phyloP scores from a whole-genome alignment of 2,797 vertebrate species.

The Brotogeris chrysoptera region DNA sequence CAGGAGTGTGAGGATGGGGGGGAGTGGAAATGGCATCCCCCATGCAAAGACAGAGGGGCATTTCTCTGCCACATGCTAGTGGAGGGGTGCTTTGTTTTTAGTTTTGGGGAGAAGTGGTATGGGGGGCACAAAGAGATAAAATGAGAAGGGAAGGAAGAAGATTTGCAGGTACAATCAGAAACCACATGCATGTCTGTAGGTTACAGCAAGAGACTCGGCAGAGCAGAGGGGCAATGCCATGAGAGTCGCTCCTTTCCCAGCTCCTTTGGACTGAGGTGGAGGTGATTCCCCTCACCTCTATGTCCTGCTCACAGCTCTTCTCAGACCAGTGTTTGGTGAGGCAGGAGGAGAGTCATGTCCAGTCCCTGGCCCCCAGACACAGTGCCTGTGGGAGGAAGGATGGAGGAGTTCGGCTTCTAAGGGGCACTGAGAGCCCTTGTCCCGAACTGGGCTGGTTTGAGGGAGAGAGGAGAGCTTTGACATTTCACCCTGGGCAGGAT shows the following conservation, averaged over 20 bases:
- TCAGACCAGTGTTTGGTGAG: not conserved
- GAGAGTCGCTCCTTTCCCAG: not conserved
- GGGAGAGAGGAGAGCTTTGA: not conserved
- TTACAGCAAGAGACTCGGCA: not conserved
- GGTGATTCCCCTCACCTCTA: not conserved
- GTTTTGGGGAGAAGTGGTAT: not conserved
- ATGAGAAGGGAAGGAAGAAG: not conserved
- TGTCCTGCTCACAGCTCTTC: not conserved
- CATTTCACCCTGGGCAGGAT: not conserved
- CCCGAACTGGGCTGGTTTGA: not conserved
- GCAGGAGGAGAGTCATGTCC: not conserved
- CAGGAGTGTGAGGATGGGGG: not conserved
- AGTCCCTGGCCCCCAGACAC: not conserved
- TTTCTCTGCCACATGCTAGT: not conserved
- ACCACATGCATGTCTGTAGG: not conserved
- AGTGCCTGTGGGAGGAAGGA: not conserved
- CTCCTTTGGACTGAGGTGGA: not conserved
- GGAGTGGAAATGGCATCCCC: rapidly evolving
- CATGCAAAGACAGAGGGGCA: not conserved
- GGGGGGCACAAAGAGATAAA: not conserved
- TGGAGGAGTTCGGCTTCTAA: not conserved
- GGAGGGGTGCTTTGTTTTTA: not conserved
- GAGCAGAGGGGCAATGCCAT: not conserved
- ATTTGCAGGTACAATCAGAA: slow-evolving; percentile 39
- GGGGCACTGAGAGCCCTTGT: not conserved